These are phyloP conservation scores for Tetrax tetrax DNA, from an alignment of 2,113 vertebrate genomes.

Conservation along the genomic window DNA sequence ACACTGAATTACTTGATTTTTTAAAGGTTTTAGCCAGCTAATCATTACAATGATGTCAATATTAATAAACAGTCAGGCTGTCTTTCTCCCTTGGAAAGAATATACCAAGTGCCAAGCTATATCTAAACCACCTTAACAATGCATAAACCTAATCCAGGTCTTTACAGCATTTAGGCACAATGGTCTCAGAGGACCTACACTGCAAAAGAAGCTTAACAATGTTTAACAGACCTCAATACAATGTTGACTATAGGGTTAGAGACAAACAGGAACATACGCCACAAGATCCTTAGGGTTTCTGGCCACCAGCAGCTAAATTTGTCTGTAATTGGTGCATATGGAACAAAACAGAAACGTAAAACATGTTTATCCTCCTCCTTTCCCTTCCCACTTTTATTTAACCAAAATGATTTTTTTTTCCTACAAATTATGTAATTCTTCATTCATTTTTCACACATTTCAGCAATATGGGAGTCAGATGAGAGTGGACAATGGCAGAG, in stretches of 20 bases:
- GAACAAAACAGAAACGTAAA: neutral
- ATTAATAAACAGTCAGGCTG: conserved; percentile 58
- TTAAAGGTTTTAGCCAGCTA: neutral
- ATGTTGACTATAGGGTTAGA: conserved; percentile 76
- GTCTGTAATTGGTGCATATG: neutral
- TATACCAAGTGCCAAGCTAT: conserved; percentile 16
- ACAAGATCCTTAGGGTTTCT: conserved; percentile 58
- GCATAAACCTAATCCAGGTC: conserved; percentile 63
- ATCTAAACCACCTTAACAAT: conserved; percentile 65
- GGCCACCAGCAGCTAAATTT: conserved; percentile 64
- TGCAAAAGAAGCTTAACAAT: conserved; percentile 72
- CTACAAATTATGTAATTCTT: neutral
- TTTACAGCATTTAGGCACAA: conserved; percentile 64
- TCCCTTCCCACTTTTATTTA: neutral
- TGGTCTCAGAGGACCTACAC: conserved; percentile 54
- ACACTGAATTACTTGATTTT: neutral
- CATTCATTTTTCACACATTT: neutral
- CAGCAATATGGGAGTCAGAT: neutral
- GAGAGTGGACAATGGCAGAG: neutral
- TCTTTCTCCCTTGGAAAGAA: conserved; percentile 56
- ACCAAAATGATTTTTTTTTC: neutral
- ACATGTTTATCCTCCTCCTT: neutral
- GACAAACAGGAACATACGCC: conserved; percentile 63
- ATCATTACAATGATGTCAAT: conserved; percentile 39
- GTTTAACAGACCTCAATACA: conserved; percentile 75